Base-by-base conservation (phyloP, 1,140 invertebrate genomes). In the Contarinia nasturtii region DNA sequence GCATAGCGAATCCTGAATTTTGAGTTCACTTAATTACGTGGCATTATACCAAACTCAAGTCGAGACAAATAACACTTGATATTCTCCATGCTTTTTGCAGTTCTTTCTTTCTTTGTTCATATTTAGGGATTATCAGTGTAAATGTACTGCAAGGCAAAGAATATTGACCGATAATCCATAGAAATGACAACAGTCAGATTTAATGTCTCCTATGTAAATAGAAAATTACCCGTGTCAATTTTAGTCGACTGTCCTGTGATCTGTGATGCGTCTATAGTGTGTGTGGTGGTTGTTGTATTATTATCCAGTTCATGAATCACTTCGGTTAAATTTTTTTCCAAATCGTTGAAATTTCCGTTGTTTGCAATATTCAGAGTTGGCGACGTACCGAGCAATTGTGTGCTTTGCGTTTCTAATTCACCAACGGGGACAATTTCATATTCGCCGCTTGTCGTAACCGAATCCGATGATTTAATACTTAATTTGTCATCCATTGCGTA, bases 391-490 rank as follows among this genome's bases (percentile, higher is more conserved):
- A n/a, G n/a, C 12, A 51, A 60, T 38, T 48, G 4, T 37, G 53
- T 52, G n/a, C n/a, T n/a, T n/a, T n/a, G n/a, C 42, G 60, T 57
- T 2, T 60, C 56, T 48, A 63, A 60, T 50, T 48, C 50, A 14
- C 60, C n/a, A n/a, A n/a, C 65, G 48, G 68, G 70, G 22, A 88
- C 74, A 61, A 87, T 80, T 67, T 86, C 83, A 67, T 83, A 88
- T 59, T 87, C 85, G 50, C 86, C 84, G 59, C 80, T 84, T 36
- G 80, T 84, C 45, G 79, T 76, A 57, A 80, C 68, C 51, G 84
- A 87, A 69, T 87, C 83, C 63, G 79, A 77, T 49, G 82, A 86
- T 70, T 80, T 79, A 45, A 78, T 73, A 62, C 79, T 81, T 54
- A 75, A 63, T 67, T 75, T 79, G 73, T 82, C 79, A 73, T 82